A percentile compares a stretch with the other conserved stretches of the same genome.
Evolutionary conservation across 2,797 vertebrate species (phyloP).

Genomic region (Zonotrichia albicollis): DNA sequence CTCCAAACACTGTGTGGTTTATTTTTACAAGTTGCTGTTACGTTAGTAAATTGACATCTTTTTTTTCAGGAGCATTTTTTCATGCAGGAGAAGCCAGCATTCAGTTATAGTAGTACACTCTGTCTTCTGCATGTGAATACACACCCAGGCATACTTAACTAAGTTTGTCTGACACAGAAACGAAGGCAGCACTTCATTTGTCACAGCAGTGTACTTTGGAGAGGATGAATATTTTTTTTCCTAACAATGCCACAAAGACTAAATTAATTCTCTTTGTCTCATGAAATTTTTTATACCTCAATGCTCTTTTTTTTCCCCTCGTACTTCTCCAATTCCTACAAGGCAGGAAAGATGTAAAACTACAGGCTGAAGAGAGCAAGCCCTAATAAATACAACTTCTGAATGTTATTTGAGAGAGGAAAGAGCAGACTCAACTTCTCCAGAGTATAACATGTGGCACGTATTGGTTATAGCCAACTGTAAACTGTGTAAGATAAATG

Average conservation of each 20-base stretch:
- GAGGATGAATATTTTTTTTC: neutral
- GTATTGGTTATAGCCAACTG: neutral
- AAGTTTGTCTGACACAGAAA: neutral
- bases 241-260: neutral
- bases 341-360: neutral
- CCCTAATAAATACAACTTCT: neutral
- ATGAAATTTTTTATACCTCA: neutral
- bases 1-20: neutral
- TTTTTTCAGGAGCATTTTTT: neutral
- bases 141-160: neutral
- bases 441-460: neutral
- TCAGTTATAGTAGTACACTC: neutral
- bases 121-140: neutral
- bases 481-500: neutral
- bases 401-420: neutral
- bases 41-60: neutral
- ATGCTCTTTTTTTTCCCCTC: accelerated
- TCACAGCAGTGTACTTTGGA: neutral
- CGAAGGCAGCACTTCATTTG: neutral
- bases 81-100: neutral
- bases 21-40: neutral
- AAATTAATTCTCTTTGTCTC: neutral
- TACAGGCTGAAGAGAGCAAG: neutral
- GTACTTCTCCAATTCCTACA: neutral
- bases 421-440: neutral